These are phyloP conservation scores for Caenorhabditis inopinata DNA, from an alignment of 1,140 invertebrate species.

Conservation along the genomic window DNA sequence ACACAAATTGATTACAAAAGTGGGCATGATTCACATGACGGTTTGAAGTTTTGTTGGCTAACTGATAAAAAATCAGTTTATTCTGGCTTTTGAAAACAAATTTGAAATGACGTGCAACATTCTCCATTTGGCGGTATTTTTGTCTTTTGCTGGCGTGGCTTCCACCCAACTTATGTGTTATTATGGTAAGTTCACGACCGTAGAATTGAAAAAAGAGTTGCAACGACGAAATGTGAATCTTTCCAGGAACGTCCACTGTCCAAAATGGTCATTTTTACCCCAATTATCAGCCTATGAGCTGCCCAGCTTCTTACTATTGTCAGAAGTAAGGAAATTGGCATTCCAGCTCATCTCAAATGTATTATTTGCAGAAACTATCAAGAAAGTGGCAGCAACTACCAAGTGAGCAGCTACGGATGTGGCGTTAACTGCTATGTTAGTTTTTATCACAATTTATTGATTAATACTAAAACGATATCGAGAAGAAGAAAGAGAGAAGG, in stretches of 20 bases:
- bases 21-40: neutral
- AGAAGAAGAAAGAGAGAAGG: too few relatives aligned
- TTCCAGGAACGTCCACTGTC: too few relatives aligned
- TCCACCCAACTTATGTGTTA: neutral
- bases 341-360: too few relatives aligned
- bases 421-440: neutral
- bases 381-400: neutral
- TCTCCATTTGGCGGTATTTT: neutral
- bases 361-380: neutral
- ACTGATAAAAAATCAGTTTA: slow-evolving; percentile 1
- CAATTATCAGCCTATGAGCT: too few relatives aligned
- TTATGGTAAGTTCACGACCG: neutral
- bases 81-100: neutral
- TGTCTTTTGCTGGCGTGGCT: neutral
- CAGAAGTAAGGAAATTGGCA: too few relatives aligned
- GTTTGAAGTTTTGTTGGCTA: neutral
- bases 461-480: too few relatives aligned
- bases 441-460: too few relatives aligned
- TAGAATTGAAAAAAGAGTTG: too few relatives aligned
- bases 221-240: too few relatives aligned
- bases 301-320: too few relatives aligned
- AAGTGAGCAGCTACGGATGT: neutral
- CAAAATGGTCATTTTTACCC: too few relatives aligned
- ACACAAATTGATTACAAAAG: neutral
- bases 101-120: neutral